These are phyloP conservation scores for Bettongia penicillata DNA, from an alignment of 2,113 vertebrate genomes.

Conservation along the genomic window DNA sequence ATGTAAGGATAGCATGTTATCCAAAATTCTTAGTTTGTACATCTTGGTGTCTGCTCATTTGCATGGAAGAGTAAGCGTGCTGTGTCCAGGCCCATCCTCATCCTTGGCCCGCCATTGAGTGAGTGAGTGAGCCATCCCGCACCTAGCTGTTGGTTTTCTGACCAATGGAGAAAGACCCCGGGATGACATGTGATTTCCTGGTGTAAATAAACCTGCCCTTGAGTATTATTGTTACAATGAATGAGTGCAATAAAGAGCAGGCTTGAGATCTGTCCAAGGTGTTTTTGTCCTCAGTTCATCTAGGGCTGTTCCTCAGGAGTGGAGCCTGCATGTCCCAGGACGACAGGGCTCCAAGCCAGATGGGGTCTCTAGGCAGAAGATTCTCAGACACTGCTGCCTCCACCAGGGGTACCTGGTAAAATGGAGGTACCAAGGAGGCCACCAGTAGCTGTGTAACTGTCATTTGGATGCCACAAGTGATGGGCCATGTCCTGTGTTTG, in stretches of 20 bases:
- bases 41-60: constrained; percentile 84
- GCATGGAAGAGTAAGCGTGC: constrained; percentile 88
- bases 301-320: constrained; percentile 52
- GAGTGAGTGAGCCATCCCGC: background rate
- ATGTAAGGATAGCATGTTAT: constrained; percentile 83
- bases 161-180: constrained; percentile 79
- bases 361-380: no score
- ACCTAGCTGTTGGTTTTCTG: constrained; percentile 82
- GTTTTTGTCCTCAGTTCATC: constrained; percentile 55
- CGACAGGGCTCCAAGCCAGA: constrained; percentile 47
- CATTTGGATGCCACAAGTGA: no score
- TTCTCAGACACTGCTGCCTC: background rate
- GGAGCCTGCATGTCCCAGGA: constrained; percentile 65
- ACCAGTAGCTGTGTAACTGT: background rate
- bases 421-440: no score
- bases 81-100: constrained; percentile 22
- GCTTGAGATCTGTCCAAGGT: constrained; percentile 72
- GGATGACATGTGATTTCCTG: constrained; percentile 85
- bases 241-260: constrained; percentile 92
- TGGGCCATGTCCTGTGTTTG: background rate
- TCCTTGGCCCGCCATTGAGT: background rate
- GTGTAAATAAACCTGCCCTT: constrained; percentile 91
- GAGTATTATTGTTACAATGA: constrained; percentile 89
- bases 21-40: constrained; percentile 82
- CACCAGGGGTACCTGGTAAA: no score